Evolutionary conservation across 2,113 vertebrate species (phyloP).

Genomic region (Oncorhynchus mykiss): DNA sequence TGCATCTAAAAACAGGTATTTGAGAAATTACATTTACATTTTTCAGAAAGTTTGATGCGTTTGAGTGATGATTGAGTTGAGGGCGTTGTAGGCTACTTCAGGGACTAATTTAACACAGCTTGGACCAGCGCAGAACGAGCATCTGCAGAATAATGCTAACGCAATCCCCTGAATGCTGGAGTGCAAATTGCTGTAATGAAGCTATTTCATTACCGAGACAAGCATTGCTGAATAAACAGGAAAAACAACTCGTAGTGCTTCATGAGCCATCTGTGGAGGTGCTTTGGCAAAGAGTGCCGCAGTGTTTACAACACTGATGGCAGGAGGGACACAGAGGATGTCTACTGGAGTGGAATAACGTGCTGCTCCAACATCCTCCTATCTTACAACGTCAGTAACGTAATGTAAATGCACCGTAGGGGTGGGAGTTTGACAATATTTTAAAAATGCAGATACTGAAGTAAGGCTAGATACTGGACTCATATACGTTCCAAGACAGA

Average conservation of each 20-base stretch:
- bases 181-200: constrained; percentile 71
- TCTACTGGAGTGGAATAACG: constrained; percentile 44
- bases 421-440: not conserved
- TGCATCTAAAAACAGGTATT: too few relatives aligned
- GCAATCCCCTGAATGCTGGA: constrained; percentile 53
- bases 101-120: constrained; percentile 30
- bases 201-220: constrained; percentile 66
- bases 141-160: constrained; percentile 44
- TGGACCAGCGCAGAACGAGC: constrained; percentile 58
- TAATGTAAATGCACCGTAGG: not conserved
- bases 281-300: constrained; percentile 51
- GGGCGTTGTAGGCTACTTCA: not conserved
- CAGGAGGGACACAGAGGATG: constrained; percentile 55
- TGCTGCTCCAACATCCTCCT: constrained; percentile 34
- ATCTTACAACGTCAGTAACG: constrained; percentile 28
- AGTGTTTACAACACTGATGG: constrained; percentile 61
- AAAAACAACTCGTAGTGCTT: constrained; percentile 63
- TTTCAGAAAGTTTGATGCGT: too few relatives aligned
- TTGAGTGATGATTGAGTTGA: not conserved
- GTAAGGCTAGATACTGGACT: not conserved
- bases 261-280: constrained; percentile 69
- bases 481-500: too few relatives aligned
- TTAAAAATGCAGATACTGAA: not conserved
- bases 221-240: constrained; percentile 72
- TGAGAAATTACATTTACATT: too few relatives aligned